Conservation (phyloP, 2,113 vertebrate species). For the Saguinus midas region DNA sequence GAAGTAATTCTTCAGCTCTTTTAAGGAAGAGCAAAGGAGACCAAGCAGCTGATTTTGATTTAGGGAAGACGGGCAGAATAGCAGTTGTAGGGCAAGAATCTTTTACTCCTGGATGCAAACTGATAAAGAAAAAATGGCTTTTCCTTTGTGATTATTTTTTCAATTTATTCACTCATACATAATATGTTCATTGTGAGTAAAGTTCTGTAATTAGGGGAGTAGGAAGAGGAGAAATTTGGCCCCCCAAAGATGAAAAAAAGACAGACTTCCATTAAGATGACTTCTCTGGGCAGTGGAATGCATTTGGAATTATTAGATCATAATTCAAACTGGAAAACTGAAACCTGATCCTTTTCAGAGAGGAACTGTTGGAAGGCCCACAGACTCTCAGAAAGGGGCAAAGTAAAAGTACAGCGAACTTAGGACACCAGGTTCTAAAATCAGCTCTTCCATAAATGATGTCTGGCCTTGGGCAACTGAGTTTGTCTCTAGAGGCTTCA, state of each 20-base stretch:
- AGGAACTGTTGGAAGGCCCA: accelerated
- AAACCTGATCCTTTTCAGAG: not conserved
- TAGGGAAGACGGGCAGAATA: not conserved
- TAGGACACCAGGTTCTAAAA: not conserved
- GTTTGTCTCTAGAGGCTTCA: not conserved
- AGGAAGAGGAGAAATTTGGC: not conserved
- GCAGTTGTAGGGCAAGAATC: not conserved
- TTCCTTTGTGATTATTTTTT: not conserved
- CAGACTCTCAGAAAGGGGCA: accelerated
- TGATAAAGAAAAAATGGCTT: not conserved
- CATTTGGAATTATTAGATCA: not conserved
- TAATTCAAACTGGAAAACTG: not conserved
- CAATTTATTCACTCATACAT: not conserved
- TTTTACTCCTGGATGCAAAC: not conserved
- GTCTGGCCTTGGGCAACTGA: not conserved
- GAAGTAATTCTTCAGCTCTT: not conserved
- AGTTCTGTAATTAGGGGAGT: not conserved
- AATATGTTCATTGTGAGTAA: not conserved
- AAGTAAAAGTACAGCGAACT: not conserved
- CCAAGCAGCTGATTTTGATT: not conserved
- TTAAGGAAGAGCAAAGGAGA: not conserved
- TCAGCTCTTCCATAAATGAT: not conserved
- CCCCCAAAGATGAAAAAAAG: not conserved
- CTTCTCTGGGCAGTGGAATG: not conserved
- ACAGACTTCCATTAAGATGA: not conserved